These are phyloP conservation scores for Eunapius fragilis DNA, from an alignment of 37 sponge, comb jelly and placozoan genomes.

Conservation along the genomic window DNA sequence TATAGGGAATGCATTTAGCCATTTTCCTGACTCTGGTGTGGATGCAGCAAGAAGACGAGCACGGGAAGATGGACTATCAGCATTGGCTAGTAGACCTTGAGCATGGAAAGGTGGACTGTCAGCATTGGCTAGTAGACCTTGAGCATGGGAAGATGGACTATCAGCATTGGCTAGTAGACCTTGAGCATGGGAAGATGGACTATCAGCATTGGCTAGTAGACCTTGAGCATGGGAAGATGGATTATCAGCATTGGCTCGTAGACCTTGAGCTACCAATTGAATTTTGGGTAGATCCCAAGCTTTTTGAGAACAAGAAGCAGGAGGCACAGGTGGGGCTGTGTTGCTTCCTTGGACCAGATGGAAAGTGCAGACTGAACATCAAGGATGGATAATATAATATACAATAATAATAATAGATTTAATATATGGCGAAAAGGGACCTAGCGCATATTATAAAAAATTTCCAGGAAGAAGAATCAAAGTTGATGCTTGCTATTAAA, in stretches of 20 bases:
- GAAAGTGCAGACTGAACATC: too few species aligned
- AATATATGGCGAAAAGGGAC: too few species aligned
- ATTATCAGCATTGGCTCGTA: not conserved
- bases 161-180: not conserved
- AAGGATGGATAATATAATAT: too few species aligned
- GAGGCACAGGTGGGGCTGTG: constrained; percentile 4
- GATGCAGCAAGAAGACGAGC: constrained; percentile 8
- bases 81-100: not conserved
- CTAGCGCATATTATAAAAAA: too few species aligned
- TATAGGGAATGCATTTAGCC: too few species aligned
- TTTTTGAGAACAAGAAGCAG: constrained; percentile 8
- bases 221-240: not conserved
- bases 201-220: not conserved
- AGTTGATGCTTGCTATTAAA: too few species aligned
- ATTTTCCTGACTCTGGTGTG: too few species aligned
- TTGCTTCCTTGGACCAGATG: too few species aligned
- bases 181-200: not conserved
- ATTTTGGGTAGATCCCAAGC: constrained; percentile 22
- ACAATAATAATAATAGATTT: too few species aligned
- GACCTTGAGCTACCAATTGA: not conserved
- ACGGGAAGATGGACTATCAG: not conserved
- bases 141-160: not conserved
- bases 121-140: not conserved
- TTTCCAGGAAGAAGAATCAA: too few species aligned
- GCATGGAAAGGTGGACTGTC: not conserved